These are phyloP conservation scores for Loris lydekkerianus DNA, from an alignment of 2,797 vertebrate genomes.

Conservation along the genomic window DNA sequence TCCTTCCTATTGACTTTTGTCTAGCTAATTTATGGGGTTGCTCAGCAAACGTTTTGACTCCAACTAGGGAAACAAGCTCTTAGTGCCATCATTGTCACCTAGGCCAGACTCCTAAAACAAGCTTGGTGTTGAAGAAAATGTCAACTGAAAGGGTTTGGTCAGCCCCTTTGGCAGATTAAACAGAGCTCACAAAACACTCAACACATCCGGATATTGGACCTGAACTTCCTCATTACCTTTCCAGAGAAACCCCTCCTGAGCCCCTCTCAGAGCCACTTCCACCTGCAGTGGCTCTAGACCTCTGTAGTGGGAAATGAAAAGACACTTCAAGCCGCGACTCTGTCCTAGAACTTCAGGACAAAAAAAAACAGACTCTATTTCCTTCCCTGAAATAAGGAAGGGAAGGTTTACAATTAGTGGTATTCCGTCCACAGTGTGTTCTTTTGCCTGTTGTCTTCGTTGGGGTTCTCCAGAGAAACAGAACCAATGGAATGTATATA, in stretches of 20 bases:
- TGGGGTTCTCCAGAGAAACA: not conserved
- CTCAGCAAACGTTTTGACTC: conserved; percentile 81
- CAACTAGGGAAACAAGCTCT: conserved; percentile 86
- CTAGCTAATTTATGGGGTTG: conserved; percentile 45
- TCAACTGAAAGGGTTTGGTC: conserved; percentile 88
- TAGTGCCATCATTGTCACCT: conserved; percentile 88
- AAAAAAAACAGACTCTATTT: not conserved
- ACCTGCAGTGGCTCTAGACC: not conserved
- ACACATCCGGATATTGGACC: conserved; percentile 12
- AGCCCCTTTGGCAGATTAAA: conserved; percentile 42
- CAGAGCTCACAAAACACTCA: conserved; percentile 53
- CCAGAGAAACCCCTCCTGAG: conserved; percentile 28
- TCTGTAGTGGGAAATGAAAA: not conserved
- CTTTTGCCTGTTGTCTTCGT: not conserved
- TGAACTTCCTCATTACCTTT: conserved; percentile 25
- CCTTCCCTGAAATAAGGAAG: not conserved
- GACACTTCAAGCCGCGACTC: not conserved
- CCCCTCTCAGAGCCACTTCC: not conserved
- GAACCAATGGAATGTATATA: not conserved
- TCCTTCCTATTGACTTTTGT: not conserved
- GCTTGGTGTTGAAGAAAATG: conserved; percentile 91
- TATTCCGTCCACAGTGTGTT: not conserved
- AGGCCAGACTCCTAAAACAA: conserved; percentile 89
- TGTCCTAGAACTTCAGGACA: not conserved
- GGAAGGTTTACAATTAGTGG: not conserved